Conservation (phyloP, 2,113 vertebrate species). For the Pundamilia nyererei region DNA sequence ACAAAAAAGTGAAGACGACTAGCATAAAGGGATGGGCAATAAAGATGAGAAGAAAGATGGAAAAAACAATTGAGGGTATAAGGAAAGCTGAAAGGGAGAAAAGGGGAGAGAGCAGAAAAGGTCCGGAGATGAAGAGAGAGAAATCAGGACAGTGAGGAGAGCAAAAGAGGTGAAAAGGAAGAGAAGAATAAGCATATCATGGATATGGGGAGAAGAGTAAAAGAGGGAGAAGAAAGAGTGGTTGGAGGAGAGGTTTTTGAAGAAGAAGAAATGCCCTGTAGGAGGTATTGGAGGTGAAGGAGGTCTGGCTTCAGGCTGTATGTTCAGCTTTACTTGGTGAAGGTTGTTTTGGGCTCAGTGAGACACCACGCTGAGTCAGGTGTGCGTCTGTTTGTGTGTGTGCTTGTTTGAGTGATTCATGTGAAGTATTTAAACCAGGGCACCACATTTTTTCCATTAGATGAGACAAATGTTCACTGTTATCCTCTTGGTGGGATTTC, state of each 20-base stretch:
- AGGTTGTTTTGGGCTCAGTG: conserved; percentile 28
- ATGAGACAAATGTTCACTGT: background rate
- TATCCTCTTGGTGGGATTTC: background rate
- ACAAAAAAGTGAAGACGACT: background rate
- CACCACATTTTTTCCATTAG: background rate
- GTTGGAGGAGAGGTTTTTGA: background rate
- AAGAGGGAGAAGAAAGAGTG: background rate
- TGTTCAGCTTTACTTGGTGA: conserved; percentile 50
- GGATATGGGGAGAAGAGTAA: background rate
- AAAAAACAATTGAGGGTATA: background rate
- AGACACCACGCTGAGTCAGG: conserved; percentile 31
- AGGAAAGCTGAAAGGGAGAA: background rate
- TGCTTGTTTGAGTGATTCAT: background rate
- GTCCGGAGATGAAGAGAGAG: background rate
- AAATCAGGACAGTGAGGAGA: background rate
- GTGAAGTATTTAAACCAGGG: background rate
- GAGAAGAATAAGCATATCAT: background rate
- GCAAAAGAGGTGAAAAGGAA: background rate
- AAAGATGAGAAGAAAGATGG: background rate
- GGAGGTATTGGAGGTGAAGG: conserved; percentile 19
- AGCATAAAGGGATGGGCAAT: background rate
- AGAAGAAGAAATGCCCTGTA: conserved; percentile 26
- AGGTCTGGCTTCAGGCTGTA: conserved; percentile 43
- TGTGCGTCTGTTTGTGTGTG: conserved; percentile 19
- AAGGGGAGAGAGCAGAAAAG: background rate